A percentile compares a stretch with the other conserved stretches of the same genome.
phyloP scores from a whole-genome alignment of 2,797 vertebrate genomes.

The Acestrorhynchus altus region DNA sequence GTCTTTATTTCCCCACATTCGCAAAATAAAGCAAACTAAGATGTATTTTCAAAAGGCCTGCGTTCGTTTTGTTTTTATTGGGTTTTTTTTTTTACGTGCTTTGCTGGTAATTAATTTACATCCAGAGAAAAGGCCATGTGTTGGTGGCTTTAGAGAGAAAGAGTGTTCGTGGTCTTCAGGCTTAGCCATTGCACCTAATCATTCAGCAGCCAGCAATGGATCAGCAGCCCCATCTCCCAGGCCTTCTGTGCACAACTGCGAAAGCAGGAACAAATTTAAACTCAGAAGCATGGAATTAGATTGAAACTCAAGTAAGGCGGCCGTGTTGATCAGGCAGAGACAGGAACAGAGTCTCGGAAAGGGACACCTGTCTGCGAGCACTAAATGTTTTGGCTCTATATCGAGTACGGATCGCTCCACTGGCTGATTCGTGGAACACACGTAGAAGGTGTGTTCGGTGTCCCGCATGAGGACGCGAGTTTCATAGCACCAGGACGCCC shows the following conservation, averaged over 20 bases:
- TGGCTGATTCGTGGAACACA: not conserved
- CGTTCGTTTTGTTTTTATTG: not conserved
- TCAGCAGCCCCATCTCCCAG: not conserved
- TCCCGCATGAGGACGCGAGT: slow-evolving; percentile 14
- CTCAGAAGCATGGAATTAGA: not conserved
- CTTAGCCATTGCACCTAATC: not conserved
- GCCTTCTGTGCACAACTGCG: not conserved
- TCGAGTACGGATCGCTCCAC: slow-evolving; percentile 33
- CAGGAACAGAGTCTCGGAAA: not conserved
- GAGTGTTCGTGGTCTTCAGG: not conserved
- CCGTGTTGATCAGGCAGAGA: not conserved
- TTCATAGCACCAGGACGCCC: slow-evolving; percentile 30
- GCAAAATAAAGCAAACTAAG: not conserved
- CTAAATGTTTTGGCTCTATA: slow-evolving; percentile 1
- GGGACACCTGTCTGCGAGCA: not conserved
- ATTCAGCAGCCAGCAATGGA: not conserved
- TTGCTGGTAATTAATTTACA: slow-evolving; percentile 10
- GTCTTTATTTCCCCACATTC: not conserved
- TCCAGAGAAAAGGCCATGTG: not conserved
- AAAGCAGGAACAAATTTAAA: not conserved
- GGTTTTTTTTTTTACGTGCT: too few relatives aligned
- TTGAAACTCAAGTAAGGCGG: not conserved
- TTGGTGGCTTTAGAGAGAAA: not conserved
- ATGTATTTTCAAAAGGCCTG: not conserved
- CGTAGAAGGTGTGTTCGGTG: slow-evolving; percentile 10